A percentile compares a stretch with the other conserved stretches of the same genome.
Conservation (phyloP, 1,140 invertebrate genomes). For the Bombus terrestris region DNA sequence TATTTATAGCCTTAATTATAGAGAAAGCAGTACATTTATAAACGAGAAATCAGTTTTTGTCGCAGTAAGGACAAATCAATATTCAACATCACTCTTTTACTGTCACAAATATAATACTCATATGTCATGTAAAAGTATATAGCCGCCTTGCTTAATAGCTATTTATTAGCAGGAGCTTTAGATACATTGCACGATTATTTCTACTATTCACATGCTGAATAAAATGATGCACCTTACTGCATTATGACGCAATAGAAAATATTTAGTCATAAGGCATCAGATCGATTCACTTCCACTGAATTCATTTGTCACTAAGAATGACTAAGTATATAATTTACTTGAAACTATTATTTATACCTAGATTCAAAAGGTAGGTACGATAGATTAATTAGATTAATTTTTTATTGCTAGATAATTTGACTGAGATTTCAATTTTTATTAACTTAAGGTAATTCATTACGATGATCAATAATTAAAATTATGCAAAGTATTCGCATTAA, state of each 20-base stretch:
- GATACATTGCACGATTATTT: conserved; percentile 69
- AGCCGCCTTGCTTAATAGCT: conserved; percentile 45
- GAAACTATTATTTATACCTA: conserved; percentile 63
- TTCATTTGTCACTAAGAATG: conserved; percentile 53
- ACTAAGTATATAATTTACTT: conserved; percentile 64
- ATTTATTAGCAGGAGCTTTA: conserved; percentile 64
- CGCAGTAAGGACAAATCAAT: conserved; percentile 46
- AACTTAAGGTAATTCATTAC: conserved; percentile 14
- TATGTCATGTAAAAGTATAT: conserved; percentile 32
- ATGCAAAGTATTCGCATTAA: conserved; percentile 37
- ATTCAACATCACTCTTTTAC: conserved; percentile 23
- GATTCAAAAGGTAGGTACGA: conserved; percentile 60
- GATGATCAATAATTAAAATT: conserved; percentile 49
- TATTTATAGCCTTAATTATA: conserved; percentile 6
- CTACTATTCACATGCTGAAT: conserved; percentile 70
- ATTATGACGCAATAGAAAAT: conserved; percentile 71
- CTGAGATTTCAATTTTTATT: conserved; percentile 68
- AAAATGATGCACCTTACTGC: conserved; percentile 65
- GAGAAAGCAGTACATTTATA: conserved; percentile 14
- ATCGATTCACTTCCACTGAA: conserved; percentile 42
- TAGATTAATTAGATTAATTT: conserved; percentile 71
- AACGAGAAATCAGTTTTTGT: conserved; percentile 8
- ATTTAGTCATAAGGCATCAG: conserved; percentile 73
- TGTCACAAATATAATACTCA: conserved; percentile 28
- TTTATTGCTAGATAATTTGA: conserved; percentile 79